Percentiles rank a stretch among this genome's conserved stretches.
Evolutionary conservation across 92 coral and sea anemone genomes (phyloP).

Genomic region (Virgularia gustaviana): DNA sequence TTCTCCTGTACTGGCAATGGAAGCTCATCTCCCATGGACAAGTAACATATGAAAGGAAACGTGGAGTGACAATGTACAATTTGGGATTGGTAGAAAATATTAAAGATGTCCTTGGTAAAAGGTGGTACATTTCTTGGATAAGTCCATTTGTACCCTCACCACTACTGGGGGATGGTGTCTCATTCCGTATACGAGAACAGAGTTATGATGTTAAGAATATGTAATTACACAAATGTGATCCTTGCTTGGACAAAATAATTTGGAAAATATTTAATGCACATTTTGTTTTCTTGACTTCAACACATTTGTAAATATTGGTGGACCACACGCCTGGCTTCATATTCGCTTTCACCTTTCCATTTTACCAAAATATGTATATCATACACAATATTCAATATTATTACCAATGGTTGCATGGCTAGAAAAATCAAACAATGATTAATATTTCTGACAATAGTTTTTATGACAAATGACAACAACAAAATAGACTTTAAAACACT

Average conservation of each 20-base stretch:
- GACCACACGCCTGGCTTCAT: too few species aligned
- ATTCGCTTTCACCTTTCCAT: too few species aligned
- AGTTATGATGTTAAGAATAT: constrained; percentile 6
- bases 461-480: too few species aligned
- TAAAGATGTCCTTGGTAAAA: constrained; percentile 69
- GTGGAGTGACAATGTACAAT: constrained; percentile 66
- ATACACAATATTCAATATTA: too few species aligned
- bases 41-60: constrained; percentile 82
- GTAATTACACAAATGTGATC: neutral
- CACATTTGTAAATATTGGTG: neutral
- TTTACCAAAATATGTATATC: too few species aligned
- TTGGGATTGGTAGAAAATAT: constrained; percentile 70
- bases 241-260: too few species aligned
- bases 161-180: constrained; percentile 74
- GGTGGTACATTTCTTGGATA: constrained; percentile 86
- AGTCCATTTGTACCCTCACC: constrained; percentile 78
- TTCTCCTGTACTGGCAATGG: constrained; percentile 69
- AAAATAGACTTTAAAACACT: too few species aligned
- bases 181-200: constrained; percentile 25
- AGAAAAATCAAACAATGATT: too few species aligned
- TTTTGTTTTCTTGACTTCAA: too few species aligned
- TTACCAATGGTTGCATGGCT: too few species aligned
- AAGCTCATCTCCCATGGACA: constrained; percentile 78
- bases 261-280: too few species aligned
- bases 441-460: too few species aligned